Evolutionary conservation across 2,888 invertebrate genomes (phyloP), one percentile per base, ranked within the genome.

Genomic region (Thyatira batis): DNA sequence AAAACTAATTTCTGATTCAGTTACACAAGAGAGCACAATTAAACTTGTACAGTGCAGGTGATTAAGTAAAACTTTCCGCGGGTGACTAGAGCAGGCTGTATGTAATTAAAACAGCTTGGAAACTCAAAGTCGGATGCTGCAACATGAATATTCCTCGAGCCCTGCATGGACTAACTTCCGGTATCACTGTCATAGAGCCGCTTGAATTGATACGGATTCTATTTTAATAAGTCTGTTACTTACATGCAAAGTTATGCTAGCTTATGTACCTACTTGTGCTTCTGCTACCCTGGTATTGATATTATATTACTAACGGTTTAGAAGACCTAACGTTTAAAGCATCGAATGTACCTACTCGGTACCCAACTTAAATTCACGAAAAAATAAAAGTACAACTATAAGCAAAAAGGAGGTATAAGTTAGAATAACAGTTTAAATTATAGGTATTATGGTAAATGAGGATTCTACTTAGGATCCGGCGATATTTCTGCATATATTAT

Each of bases 81-180:
- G 58, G 62, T 13, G 52, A 28, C 21, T 46, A 39, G 30, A 30
- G 50, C 61, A 50, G 55, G 39, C 63, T 66, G 60, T 63, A 60
- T 57, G 65, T 71, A 71, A 74, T 73, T 72, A 74, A 70, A 70
- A 64, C 69, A 55, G 67, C 59, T 39, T 39, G 57, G 50, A 52
- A 66, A 61, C 65, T 69, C 60, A 56, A 75, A 82, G 73, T 78
- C 69, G 67, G 73, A 70, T 71, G 69, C 67, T 67, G 65, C 63
- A 58, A 60, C 76, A 85, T 85, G 85, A 85, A 85, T 85, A 85
- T 85, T 84, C 81, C 65, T 39, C 13, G 39, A 17, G 8, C 39
- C 39, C 17, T 39, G 39, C 17, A 39, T 39, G 39, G 39, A 39
- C n/a, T 39, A 39, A 39, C n/a, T 39, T 39, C n/a, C 39, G 39